A percentile compares a stretch with the other conserved stretches of the same genome.
Evolutionary conservation across 2,888 invertebrate species (phyloP).

Genomic region (Pocota personata): DNA sequence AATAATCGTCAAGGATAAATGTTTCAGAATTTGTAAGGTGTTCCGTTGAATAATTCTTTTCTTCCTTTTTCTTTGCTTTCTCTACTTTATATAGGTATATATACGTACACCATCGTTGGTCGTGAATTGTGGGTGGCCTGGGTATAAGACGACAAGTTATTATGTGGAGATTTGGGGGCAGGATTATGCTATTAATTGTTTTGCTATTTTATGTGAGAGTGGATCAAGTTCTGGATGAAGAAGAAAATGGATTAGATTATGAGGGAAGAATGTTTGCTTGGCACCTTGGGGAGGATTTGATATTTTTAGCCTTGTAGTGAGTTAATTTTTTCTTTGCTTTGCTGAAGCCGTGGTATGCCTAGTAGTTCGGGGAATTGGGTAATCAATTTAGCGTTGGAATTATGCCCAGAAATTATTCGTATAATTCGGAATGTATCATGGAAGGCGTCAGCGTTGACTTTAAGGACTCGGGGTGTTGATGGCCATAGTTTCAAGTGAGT

Average conservation of each 20-base stretch:
- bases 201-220: conserved; percentile 46
- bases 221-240: conserved; percentile 33
- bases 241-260: conserved; percentile 46
- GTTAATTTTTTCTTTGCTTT: conserved; percentile 13
- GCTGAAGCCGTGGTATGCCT: too few relatives aligned
- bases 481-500: not conserved
- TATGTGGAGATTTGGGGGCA: conserved; percentile 36
- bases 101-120: conserved; percentile 4
- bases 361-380: not conserved
- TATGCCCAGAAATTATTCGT: not conserved
- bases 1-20: conserved; percentile 66
- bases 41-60: conserved; percentile 51
- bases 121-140: not conserved
- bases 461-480: not conserved
- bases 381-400: not conserved
- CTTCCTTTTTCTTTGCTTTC: not conserved
- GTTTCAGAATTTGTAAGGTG: conserved; percentile 56
- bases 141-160: conserved; percentile 38
- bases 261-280: conserved; percentile 25
- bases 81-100: conserved; percentile 5
- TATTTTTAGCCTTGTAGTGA: conserved; percentile 27
- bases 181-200: conserved; percentile 69
- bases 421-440: not conserved
- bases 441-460: not conserved
- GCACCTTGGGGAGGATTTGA: conserved; percentile 2